Evolutionary conservation across 2,797 vertebrate genomes (phyloP).

Genomic region (Buphagus erythrorhynchus): DNA sequence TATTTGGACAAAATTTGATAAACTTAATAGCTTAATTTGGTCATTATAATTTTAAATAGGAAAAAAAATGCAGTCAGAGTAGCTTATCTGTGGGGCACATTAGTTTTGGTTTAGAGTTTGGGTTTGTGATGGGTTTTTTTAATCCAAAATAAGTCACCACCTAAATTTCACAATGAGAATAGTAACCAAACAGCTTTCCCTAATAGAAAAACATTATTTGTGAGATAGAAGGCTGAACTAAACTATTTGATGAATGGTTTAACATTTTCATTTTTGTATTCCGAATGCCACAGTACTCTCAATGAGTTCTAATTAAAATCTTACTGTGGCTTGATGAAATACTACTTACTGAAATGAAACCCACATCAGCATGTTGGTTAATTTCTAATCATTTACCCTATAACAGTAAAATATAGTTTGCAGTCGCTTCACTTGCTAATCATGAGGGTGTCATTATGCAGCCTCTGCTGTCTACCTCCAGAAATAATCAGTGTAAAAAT

Average conservation of each 20-base stretch:
- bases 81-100: not conserved
- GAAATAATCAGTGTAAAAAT: conserved; percentile 65
- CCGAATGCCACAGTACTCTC: not conserved
- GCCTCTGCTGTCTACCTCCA: conserved; percentile 23
- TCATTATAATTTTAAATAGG: not conserved
- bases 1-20: not conserved
- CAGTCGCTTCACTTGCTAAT: conserved; percentile 35
- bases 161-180: not conserved
- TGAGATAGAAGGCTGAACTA: not conserved
- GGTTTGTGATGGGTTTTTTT: not conserved
- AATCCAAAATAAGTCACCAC: not conserved
- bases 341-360: conserved; percentile 47
- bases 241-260: not conserved
- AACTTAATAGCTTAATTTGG: not conserved
- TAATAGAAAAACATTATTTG: not conserved
- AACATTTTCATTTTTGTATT: conserved; percentile 26
- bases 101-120: not conserved
- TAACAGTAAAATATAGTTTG: conserved; percentile 48
- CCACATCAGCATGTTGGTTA: conserved; percentile 28
- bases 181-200: not conserved
- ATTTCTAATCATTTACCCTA: conserved; percentile 53
- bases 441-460: conserved; percentile 48
- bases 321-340: conserved; percentile 21
- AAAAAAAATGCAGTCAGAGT: not conserved
- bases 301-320: conserved; percentile 61